These are phyloP conservation scores for Lepidocyrtinus sp. DNA, from an alignment of 2,888 invertebrate genomes.

Conservation along the genomic window DNA sequence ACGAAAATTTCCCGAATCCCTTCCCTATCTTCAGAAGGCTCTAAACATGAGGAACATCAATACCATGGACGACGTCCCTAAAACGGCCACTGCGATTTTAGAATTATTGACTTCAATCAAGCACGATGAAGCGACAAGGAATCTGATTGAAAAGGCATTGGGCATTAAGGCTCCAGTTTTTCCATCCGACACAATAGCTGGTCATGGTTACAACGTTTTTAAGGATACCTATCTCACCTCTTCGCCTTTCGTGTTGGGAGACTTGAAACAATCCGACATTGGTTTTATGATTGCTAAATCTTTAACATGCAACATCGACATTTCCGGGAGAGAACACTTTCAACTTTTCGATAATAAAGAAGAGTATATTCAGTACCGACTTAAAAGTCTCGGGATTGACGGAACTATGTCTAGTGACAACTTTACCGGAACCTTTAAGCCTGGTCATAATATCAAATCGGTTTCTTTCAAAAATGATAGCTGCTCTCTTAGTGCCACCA, in stretches of 20 bases:
- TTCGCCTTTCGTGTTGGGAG: conserved; percentile 37
- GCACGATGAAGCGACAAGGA: conserved; percentile 42
- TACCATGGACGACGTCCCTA: conserved; percentile 37
- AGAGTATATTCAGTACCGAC: conserved; percentile 24
- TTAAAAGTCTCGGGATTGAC: conserved; percentile 27
- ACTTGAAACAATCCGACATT: conserved; percentile 42
- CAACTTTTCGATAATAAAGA: not conserved
- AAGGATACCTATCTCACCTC: conserved; percentile 24
- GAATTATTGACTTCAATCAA: conserved; percentile 30
- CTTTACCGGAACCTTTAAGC: not conserved
- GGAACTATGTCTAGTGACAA: conserved; percentile 10
- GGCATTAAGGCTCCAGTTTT: conserved; percentile 34
- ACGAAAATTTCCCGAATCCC: conserved; percentile 26
- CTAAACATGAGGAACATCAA: conserved; percentile 35
- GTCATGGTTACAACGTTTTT: conserved; percentile 51
- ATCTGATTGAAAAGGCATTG: conserved; percentile 34
- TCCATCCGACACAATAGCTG: conserved; percentile 30
- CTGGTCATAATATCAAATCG: conserved; percentile 37
- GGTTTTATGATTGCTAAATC: conserved; percentile 46
- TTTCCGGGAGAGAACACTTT: conserved; percentile 18
- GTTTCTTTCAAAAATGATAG: conserved; percentile 13
- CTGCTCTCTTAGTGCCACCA: conserved; percentile 37
- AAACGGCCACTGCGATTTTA: conserved; percentile 34
- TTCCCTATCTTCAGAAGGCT: conserved; percentile 37
- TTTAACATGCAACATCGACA: conserved; percentile 22